Evolutionary conservation across 2,113 vertebrate genomes (phyloP).

Genomic region (Caranx melampygus): DNA sequence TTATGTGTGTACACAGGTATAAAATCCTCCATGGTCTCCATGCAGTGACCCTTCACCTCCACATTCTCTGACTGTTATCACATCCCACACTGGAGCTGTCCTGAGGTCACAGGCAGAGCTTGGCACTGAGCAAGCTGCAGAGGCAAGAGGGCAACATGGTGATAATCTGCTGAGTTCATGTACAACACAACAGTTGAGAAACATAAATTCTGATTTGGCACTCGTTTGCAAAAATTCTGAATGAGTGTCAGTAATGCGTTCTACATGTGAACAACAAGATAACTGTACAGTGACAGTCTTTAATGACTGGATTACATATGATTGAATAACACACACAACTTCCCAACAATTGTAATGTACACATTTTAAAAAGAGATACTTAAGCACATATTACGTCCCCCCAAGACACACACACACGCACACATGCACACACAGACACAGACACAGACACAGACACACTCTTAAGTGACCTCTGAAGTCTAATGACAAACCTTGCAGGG

Average conservation of each 20-base stretch:
- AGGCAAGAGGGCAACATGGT: not conserved
- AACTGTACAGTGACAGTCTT: not conserved
- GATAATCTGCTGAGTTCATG: not conserved
- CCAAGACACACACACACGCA: conserved; percentile 2
- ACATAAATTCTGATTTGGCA: not conserved
- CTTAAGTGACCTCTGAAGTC: conserved; percentile 59
- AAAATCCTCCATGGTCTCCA: conserved; percentile 48
- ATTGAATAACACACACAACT: conserved; percentile 2
- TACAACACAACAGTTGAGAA: not conserved
- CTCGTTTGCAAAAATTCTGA: not conserved
- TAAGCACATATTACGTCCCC: not conserved
- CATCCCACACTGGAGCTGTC: conserved; percentile 33
- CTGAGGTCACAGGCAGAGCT: conserved; percentile 36
- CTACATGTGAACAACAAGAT: not conserved
- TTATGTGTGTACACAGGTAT: conserved; percentile 6
- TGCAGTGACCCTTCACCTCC: conserved; percentile 40
- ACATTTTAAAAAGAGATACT: conserved; percentile 5
- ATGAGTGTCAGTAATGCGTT: not conserved
- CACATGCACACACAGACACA: not conserved
- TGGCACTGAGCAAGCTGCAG: not conserved
- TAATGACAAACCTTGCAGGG: conserved; percentile 55
- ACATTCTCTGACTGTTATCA: conserved; percentile 42
- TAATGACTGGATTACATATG: not conserved
- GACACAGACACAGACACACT: conserved; percentile 12
- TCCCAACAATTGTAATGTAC: conserved; percentile 6